Base-by-base conservation (phyloP, 2,888 invertebrate species). In the Cartodere bifasciata region DNA sequence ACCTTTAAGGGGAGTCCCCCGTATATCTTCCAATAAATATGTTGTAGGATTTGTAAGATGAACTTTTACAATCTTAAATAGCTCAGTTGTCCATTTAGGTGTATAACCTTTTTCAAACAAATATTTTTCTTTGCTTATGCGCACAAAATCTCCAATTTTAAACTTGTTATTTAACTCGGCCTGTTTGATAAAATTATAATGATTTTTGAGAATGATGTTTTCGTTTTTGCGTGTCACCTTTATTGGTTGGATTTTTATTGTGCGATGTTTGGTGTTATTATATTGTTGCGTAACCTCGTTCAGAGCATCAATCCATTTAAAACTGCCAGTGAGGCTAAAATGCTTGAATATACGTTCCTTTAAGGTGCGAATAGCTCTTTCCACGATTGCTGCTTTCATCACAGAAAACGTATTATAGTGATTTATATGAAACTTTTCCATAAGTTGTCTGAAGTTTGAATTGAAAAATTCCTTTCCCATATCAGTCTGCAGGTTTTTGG, bases 41-140 rank as follows among this genome's bases (percentile, higher is more conserved):
- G 49, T 52, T 2, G 39, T 35, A 7, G 52, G 52, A 38, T 43
- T 44, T n/a, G 50, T 50, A 15, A 38, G 36, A 17, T 46, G 28
- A 4, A 52, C 42, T 42, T 46, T 39, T n/a, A 3, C 24, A 12
- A 56, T 40, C 20, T 35, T 47, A 32, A 55, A 57, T 21, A 56
- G 36, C 35, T 56, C 54, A 1, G 47, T 49, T 2, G 49, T 38
- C 50, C 52, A 56, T 26, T 50, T 50, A 0, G 50, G 48, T 3
- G 44, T 46, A 28, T 52, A 56, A 3, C 48, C 49, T 43, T 55
- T 55, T 7, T 44, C 45, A 38, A 54, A 53, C 6, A 46, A 21
- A 9, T 33, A 29, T 37, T 49, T 50, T 13, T 38, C 32, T 36
- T 50, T 51, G 29, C 43, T 45, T n/a, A 55, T 43, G 7, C 52